Evolutionary conservation across 1,140 invertebrate species (phyloP).

Genomic region (Cepaea nemoralis): DNA sequence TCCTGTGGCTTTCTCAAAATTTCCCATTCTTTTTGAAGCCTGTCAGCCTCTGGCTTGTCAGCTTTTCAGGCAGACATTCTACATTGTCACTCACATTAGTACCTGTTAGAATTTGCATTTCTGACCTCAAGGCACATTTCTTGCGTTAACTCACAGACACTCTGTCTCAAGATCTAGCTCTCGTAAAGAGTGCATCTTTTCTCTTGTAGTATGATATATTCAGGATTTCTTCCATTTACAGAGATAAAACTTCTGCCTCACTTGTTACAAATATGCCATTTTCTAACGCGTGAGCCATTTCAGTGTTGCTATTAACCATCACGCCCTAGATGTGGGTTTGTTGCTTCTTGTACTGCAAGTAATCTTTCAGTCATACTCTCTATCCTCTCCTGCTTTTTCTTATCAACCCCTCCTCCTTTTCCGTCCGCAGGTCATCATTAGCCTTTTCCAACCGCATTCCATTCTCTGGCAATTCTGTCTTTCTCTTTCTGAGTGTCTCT

Average conservation of each 20-base stretch:
- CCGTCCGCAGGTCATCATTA: neutral
- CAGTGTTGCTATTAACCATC: no score
- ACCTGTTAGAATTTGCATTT: neutral
- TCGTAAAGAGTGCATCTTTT: neutral
- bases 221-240: no score
- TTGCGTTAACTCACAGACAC: neutral
- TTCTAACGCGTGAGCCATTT: no score
- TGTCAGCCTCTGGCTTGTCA: neutral
- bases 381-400: neutral
- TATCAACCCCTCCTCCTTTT: neutral
- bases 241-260: no score
- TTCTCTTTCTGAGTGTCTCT: no score
- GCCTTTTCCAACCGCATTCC: conserved; percentile 8
- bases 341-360: neutral
- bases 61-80: no score
- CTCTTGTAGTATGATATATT: no score
- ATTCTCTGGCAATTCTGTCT: neutral
- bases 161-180: neutral
- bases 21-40: neutral
- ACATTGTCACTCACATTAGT: neutral
- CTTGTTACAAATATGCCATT: no score
- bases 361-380: neutral
- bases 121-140: neutral
- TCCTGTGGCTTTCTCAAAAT: neutral
- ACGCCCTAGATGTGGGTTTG: no score